phyloP scores from a whole-genome alignment of 2,888 invertebrate genomes.

The Gymnocheta viridis region DNA sequence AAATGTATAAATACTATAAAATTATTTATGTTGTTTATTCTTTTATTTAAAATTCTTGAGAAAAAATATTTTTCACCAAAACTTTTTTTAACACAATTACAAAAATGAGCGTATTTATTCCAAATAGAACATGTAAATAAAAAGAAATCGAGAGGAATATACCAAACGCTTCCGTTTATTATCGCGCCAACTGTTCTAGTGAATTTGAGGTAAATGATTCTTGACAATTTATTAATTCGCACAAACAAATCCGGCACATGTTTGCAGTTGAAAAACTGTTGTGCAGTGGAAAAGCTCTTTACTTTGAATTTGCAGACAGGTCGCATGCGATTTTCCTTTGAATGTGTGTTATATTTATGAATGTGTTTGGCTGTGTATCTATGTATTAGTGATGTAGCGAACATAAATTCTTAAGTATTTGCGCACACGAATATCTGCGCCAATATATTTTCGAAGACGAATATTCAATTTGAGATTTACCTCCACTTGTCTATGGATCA shows the following conservation, averaged over 20 bases:
- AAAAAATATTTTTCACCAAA: background rate
- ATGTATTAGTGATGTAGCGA: too few species aligned
- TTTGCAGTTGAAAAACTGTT: conserved; percentile 24
- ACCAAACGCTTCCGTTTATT: conserved; percentile 42
- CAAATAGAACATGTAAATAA: background rate
- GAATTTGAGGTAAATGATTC: conserved; percentile 53
- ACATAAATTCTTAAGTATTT: too few species aligned
- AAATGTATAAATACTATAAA: background rate
- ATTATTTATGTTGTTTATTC: background rate
- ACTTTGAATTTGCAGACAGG: conserved; percentile 42
- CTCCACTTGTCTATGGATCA: too few species aligned
- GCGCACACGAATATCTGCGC: too few species aligned
- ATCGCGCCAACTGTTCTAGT: conserved; percentile 45
- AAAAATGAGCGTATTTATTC: too few species aligned
- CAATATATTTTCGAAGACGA: too few species aligned
- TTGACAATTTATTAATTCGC: conserved; percentile 62
- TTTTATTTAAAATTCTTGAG: background rate
- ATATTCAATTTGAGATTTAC: too few species aligned
- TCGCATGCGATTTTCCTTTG: background rate
- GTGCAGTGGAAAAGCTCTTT: conserved; percentile 44
- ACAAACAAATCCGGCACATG: too few species aligned
- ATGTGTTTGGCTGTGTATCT: background rate
- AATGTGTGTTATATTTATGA: background rate
- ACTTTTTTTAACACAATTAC: background rate
- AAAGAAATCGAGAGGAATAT: background rate